Conservation (phyloP, 1,140 invertebrate genomes). For the Drosophila trapezifrons region DNA sequence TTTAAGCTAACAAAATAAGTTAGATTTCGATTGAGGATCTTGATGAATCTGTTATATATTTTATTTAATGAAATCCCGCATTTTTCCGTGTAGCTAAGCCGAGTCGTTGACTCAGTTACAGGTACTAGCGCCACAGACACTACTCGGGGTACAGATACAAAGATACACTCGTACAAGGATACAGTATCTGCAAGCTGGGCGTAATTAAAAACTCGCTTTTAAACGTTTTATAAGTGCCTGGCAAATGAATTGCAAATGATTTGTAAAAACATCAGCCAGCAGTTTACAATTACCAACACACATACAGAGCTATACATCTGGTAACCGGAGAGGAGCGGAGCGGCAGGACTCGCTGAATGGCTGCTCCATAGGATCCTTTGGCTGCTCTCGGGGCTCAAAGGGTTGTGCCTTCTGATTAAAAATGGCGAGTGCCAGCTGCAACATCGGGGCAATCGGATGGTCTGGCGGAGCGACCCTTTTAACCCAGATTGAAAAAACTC, state of each 20-base stretch:
- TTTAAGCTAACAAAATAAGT: background rate
- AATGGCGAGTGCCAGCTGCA: slow-evolving; percentile 56
- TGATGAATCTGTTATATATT: background rate
- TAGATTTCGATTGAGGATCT: background rate
- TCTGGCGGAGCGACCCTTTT: slow-evolving; percentile 63
- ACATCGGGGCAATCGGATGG: slow-evolving; percentile 18
- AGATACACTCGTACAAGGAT: slow-evolving; percentile 1
- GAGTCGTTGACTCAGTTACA: slow-evolving; percentile 45
- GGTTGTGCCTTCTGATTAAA: slow-evolving; percentile 70
- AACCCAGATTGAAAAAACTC: slow-evolving; percentile 81
- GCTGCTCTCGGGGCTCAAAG: slow-evolving; percentile 58
- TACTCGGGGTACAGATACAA: background rate
- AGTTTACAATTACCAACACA: slow-evolving; percentile 44
- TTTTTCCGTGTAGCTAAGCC: slow-evolving; percentile 20
- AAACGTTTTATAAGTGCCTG: slow-evolving; percentile 70
- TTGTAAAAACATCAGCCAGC: slow-evolving; percentile 67
- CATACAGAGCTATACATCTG: slow-evolving; percentile 1
- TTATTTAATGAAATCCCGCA: background rate
- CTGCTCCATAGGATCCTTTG: slow-evolving; percentile 52
- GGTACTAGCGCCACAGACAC: slow-evolving; percentile 7
- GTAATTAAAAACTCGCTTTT: slow-evolving; percentile 75
- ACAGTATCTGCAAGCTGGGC: slow-evolving; percentile 24
- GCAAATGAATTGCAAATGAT: slow-evolving; percentile 76
- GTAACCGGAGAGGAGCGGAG: background rate
- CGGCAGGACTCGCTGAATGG: slow-evolving; percentile 30